Evolutionary conservation across 2,888 invertebrate species (phyloP), one percentile per base, ranked within the genome.

Genomic region (Hipparchia sbordonii): DNA sequence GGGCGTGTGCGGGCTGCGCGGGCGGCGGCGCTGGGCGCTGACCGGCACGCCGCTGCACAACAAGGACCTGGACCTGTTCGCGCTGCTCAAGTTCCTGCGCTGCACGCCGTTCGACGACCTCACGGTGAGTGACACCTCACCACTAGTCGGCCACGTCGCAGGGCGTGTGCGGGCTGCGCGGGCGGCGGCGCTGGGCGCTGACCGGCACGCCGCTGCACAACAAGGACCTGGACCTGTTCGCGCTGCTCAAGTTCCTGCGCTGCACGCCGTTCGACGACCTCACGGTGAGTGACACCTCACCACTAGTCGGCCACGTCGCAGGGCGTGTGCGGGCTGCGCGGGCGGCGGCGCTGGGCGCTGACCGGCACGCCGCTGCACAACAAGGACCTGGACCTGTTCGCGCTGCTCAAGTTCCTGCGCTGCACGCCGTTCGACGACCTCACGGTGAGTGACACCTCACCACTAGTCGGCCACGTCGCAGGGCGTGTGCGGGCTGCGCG

Each of bases 321-420:
- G 75, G 96, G 97, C 0, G 96, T 96, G 7, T 96, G 96, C 84
- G 89, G 91, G 2, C 87, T 98, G 63, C 80, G 86, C 0, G 95
- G 95, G 0, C 61, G 62, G 0, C 92, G 95, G 1, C 95, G 98
- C 83, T 92, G 92, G 92, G 96, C 96, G 0, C 94, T 99, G 33
- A 98, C 99, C 0, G 99, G 99, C 46, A 99, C 99, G 0, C 99
- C 99, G 0, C 96, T 99, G 60, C 99, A 99, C 84, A 99, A 99
- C 87, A 97, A 98, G 85, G 97, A 98, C 84, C 89, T 97, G 73
- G 98, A 98, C 86, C 92, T 97, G 57, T 98, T 96, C 88, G 95
- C 97, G 0, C 88, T 97, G 63, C 85, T 97, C 12, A 97, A 98
- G 87, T 99, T 98, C 87, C 88, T 99, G 8, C 92, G 96, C 12